Evolutionary conservation across 1,140 invertebrate species (phyloP), one percentile per base, ranked within the genome.

Genomic region (Harpegnathos saltator): DNA sequence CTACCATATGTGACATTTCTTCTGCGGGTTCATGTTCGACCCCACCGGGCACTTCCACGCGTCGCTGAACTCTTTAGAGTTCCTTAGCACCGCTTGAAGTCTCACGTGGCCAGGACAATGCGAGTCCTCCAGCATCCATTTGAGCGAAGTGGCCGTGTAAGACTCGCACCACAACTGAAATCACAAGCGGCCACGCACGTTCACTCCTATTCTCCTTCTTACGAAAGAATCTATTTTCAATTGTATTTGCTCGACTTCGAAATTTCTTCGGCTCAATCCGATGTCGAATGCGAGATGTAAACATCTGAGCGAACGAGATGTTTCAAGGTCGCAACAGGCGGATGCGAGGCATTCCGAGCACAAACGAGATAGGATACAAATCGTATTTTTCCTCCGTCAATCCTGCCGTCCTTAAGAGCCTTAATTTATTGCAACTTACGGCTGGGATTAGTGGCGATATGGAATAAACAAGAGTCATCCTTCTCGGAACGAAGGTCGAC

Each of bases 21-120:
- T 96, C 3, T 94, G 91, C 0, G 98, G 98, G 94, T 99, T 99
- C 98, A 99, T 98, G 0, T 93, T 94, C 0, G 96, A 96, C 12
- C 96, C 97, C 0, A 91, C 86, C 0, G 95, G 95, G 94, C 98
- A 99, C 0, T 96, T 95, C 94, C 97, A 99, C 2, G 96, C 96
- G 63, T 95, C 91, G 0, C 97, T 96, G 92, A 99, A 99, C 82
- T 99, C 98, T 58, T 95, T 92, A 0, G 97, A 98, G 93, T 99
- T 99, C 59, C 96, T 96, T 3, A 99, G 92, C 0, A 97, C 96
- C 0, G 97, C 98, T 59, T 96, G 95, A 0, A 99, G 96, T 62
- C 98, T 95, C 90, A 97, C 96, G 88, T 95, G 94, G 7, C 96
- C 96, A 0, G 97, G 97, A 78, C 96, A 96, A 89, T 98, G 98